Evolutionary conservation across 2,888 invertebrate species (phyloP).

Genomic region (Drosophila multiciliata): DNA sequence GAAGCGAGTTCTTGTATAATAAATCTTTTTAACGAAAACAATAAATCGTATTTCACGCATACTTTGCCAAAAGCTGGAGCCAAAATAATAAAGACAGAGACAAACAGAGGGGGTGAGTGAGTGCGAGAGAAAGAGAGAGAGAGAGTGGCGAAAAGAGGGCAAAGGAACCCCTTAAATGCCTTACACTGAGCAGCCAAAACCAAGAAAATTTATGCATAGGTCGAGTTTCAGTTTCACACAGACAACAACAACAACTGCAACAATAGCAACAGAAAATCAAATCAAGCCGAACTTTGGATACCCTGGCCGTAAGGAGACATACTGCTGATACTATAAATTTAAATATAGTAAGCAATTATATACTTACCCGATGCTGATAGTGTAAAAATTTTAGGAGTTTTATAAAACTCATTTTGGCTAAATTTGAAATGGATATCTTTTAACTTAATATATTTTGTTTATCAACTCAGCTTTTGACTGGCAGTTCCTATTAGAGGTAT

Average conservation of each 20-base stretch:
- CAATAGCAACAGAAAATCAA: background rate
- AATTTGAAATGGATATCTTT: background rate
- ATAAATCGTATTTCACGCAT: conserved; percentile 78
- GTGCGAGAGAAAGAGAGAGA: background rate
- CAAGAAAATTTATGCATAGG: conserved; percentile 73
- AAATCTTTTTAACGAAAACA: conserved; percentile 79
- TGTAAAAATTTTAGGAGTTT: background rate
- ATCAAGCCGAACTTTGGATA: background rate
- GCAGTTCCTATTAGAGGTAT: background rate
- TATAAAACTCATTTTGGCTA: background rate
- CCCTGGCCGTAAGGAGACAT: background rate
- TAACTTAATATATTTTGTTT: background rate
- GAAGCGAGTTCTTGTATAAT: conserved; percentile 55
- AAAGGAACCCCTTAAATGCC: conserved; percentile 51
- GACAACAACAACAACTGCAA: conserved; percentile 15
- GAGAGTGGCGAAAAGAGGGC: conserved; percentile 19
- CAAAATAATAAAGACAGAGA: conserved; percentile 56
- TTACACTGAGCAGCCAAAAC: conserved; percentile 10
- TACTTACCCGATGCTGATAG: rapidly evolving
- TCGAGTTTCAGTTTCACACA: conserved; percentile 53
- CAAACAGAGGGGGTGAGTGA: conserved; percentile 13
- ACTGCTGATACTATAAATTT: background rate
- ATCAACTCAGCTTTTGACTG: background rate
- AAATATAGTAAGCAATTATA: background rate
- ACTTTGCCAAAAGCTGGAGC: conserved; percentile 63